These are phyloP conservation scores for Pseudolaguvia tuberculata DNA, from an alignment of 2,113 vertebrate species.

Conservation along the genomic window DNA sequence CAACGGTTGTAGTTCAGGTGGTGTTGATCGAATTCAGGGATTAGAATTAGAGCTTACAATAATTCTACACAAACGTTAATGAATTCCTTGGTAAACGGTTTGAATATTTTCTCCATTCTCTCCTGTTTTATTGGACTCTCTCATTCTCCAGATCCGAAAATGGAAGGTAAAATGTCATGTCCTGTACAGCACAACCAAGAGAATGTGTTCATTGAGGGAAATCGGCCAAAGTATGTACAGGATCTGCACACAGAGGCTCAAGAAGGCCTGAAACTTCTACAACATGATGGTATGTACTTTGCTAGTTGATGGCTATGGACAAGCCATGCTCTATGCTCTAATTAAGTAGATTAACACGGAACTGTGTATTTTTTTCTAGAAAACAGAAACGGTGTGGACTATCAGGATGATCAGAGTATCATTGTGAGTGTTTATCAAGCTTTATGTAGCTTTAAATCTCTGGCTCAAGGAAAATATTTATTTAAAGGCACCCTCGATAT, in stretches of 20 bases:
- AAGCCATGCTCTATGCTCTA: no score
- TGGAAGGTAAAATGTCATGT: conserved; percentile 61
- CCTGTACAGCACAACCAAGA: conserved; percentile 69
- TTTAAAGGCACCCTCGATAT: not conserved
- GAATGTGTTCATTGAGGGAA: conserved; percentile 87
- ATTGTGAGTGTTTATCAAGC: conserved; percentile 58
- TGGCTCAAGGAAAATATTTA: not conserved
- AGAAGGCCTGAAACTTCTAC: conserved; percentile 83
- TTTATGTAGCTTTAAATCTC: not conserved
- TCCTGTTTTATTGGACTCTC: no score
- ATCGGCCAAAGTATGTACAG: conserved; percentile 79
- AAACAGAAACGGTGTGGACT: conserved; percentile 76
- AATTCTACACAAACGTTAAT: not conserved
- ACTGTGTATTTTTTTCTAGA: conserved; percentile 67
- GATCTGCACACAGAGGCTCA: conserved; percentile 88
- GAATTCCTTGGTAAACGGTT: not conserved
- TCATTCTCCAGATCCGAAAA: conserved; percentile 55
- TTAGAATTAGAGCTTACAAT: not conserved
- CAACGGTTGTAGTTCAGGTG: no score
- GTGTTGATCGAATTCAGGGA: not conserved
- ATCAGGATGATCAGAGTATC: conserved; percentile 78
- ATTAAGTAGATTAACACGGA: conserved; percentile 47
- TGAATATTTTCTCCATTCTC: not conserved
- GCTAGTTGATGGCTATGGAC: not conserved
- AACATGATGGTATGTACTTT: conserved; percentile 77